A percentile compares a stretch with the other conserved stretches of the same genome.
Conservation (phyloP, 2,888 invertebrate genomes). For the Pachydiplax longipennis region DNA sequence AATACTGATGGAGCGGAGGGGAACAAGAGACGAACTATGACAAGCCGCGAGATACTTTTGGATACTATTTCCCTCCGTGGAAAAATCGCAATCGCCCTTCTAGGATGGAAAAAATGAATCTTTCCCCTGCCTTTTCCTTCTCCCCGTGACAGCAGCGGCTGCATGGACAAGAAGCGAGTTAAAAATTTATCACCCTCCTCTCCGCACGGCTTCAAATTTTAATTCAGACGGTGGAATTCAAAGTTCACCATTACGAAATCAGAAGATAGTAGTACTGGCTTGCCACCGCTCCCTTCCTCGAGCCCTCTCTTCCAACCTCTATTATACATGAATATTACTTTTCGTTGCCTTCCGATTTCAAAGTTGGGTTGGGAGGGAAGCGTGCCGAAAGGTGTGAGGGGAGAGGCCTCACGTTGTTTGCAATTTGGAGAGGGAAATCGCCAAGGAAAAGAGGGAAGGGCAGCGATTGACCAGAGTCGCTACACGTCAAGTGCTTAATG, state of each 20-base stretch:
- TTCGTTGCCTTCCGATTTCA: conserved; percentile 42
- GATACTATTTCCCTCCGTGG: neutral
- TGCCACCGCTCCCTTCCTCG: conserved; percentile 9
- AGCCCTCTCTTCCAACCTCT: neutral
- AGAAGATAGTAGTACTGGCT: conserved; percentile 36
- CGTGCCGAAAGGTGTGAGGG: neutral
- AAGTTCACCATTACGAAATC: conserved; percentile 44
- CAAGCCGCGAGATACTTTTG: neutral
- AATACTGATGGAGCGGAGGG: conserved; percentile 26
- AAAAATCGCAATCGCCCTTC: neutral
- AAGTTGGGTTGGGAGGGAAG: conserved; percentile 2
- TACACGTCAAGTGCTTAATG: conserved; percentile 45
- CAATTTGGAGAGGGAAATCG: conserved; percentile 39
- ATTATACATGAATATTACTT: conserved; percentile 42
- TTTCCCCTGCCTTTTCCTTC: neutral
- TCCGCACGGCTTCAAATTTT: conserved; percentile 41
- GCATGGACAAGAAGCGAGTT: conserved; percentile 40
- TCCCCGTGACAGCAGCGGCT: conserved; percentile 24
- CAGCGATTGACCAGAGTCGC: conserved; percentile 40
- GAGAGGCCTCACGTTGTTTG: neutral
- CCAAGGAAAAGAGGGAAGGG: conserved; percentile 29
- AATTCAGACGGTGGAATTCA: conserved; percentile 43
- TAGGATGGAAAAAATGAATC: conserved; percentile 5
- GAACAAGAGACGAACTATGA: neutral
- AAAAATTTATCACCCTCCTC: conserved; percentile 37